phyloP scores from a whole-genome alignment of 2,113 vertebrate species.

The Syngnathus typhle region DNA sequence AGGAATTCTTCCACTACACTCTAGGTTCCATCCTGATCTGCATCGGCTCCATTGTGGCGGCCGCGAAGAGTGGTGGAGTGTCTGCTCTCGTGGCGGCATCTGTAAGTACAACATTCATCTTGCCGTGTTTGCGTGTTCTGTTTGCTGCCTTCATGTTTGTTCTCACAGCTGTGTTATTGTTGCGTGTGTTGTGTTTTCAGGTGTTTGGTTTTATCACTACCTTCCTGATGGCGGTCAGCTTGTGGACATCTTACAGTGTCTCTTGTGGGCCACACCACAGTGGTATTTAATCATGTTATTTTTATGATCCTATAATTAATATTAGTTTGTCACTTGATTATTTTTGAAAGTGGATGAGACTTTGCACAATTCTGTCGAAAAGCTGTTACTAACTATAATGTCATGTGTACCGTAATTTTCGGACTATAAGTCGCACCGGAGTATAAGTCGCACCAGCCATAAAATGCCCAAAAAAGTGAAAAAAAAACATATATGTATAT shows the following conservation, averaged over 20 bases:
- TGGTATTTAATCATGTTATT: constrained; percentile 57
- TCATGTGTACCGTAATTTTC: too few species aligned
- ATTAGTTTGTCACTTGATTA: background rate
- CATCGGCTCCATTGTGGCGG: constrained; percentile 81
- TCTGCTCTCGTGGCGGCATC: constrained; percentile 76
- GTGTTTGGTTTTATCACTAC: constrained; percentile 86
- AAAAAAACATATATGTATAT: too few species aligned
- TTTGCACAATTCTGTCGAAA: too few species aligned
- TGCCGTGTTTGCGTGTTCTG: background rate
- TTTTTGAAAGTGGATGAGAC: too few species aligned
- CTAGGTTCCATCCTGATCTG: constrained; percentile 81
- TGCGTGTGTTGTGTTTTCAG: constrained; percentile 50
- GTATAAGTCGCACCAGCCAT: too few species aligned
- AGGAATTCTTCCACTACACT: constrained; percentile 92
- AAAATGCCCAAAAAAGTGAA: too few species aligned
- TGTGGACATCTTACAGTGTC: constrained; percentile 87
- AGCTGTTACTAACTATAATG: background rate
- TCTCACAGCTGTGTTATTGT: background rate
- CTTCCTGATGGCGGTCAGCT: constrained; percentile 78
- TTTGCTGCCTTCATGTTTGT: background rate
- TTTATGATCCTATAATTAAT: background rate
- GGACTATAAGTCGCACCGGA: too few species aligned
- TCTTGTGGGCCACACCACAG: constrained; percentile 79
- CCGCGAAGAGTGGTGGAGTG: constrained; percentile 63
- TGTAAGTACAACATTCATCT: constrained; percentile 54